Evolutionary conservation across 2,797 vertebrate species (phyloP).

Genomic region (Aulostomus chinensis): DNA sequence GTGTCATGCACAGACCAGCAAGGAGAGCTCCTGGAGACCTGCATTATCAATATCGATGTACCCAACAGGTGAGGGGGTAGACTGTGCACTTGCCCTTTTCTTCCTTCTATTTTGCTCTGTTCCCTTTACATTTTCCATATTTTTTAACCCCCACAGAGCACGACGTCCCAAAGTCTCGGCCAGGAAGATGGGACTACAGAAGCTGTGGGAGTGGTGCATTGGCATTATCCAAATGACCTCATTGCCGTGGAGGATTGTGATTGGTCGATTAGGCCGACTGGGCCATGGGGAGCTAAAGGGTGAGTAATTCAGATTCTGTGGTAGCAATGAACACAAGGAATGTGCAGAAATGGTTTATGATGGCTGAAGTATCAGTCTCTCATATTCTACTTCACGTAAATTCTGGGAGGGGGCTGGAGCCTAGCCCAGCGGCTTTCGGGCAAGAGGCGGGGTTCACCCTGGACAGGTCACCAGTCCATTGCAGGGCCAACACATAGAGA

Average conservation of each 20-base stretch:
- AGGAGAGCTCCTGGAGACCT: conserved; percentile 93
- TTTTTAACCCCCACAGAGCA: conserved; percentile 76
- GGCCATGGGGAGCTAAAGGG: conserved; percentile 97
- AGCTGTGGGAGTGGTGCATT: conserved; percentile 97
- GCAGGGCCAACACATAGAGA: too few relatives aligned
- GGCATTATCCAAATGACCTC: conserved; percentile 97
- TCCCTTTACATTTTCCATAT: not conserved
- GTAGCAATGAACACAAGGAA: too few relatives aligned
- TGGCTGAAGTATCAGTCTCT: too few relatives aligned
- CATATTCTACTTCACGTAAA: too few relatives aligned
- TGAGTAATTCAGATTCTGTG: conserved; percentile 39
- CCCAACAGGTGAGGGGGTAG: conserved; percentile 89
- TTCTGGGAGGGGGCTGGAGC: too few relatives aligned
- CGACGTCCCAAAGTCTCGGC: conserved; percentile 92
- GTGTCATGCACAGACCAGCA: conserved; percentile 97
- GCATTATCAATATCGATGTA: conserved; percentile 94
- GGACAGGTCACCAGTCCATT: too few relatives aligned
- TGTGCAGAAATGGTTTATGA: too few relatives aligned
- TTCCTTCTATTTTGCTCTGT: not conserved
- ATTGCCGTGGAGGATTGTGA: conserved; percentile 96
- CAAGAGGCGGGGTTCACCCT: too few relatives aligned
- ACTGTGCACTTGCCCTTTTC: too few relatives aligned
- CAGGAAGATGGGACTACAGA: conserved; percentile 94
- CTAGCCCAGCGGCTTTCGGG: too few relatives aligned
- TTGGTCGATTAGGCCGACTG: conserved; percentile 92